Conservation (phyloP, 2,113 vertebrate genomes). For the Cyanistes caeruleus region DNA sequence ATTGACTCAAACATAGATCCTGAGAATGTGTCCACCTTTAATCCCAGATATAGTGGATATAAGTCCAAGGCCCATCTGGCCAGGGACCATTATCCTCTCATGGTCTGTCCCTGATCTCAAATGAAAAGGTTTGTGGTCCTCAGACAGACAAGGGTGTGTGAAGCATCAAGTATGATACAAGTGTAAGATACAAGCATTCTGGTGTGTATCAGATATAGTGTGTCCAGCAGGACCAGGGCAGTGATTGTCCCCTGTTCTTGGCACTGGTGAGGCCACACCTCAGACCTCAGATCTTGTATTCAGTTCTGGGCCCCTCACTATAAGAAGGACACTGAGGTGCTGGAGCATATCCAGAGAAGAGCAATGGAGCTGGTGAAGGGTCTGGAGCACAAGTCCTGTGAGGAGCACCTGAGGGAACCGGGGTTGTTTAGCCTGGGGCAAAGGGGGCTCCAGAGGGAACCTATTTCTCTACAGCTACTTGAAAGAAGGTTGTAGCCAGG, state of each 20-base stretch:
- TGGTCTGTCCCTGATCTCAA: not conserved
- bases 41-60: not conserved
- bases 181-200: not conserved
- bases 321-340: not conserved
- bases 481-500: not conserved
- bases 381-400: not conserved
- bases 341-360: not conserved
- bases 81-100: not conserved
- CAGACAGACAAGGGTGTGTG: not conserved
- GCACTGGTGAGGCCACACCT: not conserved
- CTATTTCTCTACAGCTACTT: not conserved
- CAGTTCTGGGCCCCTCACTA: not conserved
- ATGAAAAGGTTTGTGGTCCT: not conserved
- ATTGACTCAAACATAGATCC: not conserved
- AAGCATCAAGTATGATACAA: not conserved
- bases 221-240: not conserved
- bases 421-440: not conserved
- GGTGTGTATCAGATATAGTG: not conserved
- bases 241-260: fast-evolving
- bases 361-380: fast-evolving
- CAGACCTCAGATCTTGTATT: fast-evolving
- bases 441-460: not conserved
- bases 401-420: not conserved
- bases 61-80: not conserved
- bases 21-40: not conserved